Percentiles rank a stretch among this genome's conserved stretches.
Conservation (phyloP, 2,797 vertebrate genomes). For the Chelmon rostratus region DNA sequence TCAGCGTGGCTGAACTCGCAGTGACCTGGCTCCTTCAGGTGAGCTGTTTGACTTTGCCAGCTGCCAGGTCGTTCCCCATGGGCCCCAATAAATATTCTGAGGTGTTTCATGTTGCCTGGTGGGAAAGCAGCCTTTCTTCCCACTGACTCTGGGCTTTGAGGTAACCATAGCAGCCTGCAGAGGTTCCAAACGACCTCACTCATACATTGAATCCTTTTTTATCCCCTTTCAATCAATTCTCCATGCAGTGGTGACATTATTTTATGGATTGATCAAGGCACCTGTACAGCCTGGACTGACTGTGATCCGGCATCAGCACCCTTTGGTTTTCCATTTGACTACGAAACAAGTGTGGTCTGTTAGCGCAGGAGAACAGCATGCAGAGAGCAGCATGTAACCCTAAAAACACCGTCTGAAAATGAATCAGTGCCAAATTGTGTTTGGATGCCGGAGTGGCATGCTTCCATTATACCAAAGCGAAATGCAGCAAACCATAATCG, state of each 20-base stretch:
- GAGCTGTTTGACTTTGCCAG: conserved; percentile 72
- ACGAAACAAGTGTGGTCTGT: conserved; percentile 45
- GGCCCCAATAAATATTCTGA: conserved; percentile 69
- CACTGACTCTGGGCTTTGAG: conserved; percentile 56
- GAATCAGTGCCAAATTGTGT: conserved; percentile 62
- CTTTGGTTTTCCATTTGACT: conserved; percentile 53
- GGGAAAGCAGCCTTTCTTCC: conserved; percentile 63
- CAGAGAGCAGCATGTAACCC: conserved; percentile 62
- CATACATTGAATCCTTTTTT: conserved; percentile 16
- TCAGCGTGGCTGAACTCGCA: conserved; percentile 58
- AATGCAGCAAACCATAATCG: conserved; percentile 39
- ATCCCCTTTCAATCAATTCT: conserved; percentile 33
- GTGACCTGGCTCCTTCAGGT: conserved; percentile 67
- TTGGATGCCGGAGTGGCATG: conserved; percentile 51
- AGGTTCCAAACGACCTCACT: conserved; percentile 30
- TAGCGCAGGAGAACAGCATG: conserved; percentile 48
- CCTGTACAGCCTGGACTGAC: conserved; percentile 14
- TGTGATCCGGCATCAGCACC: conserved; percentile 29
- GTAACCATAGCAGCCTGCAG: conserved; percentile 56
- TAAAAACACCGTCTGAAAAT: conserved; percentile 59
- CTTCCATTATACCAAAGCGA: conserved; percentile 52
- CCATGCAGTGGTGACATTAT: conserved; percentile 30
- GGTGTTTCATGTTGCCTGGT: conserved; percentile 64
- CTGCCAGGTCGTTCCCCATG: conserved; percentile 62
- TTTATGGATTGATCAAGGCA: conserved; percentile 41